phyloP scores from a whole-genome alignment of 2,888 invertebrate genomes.

The Leucozona laternaria region DNA sequence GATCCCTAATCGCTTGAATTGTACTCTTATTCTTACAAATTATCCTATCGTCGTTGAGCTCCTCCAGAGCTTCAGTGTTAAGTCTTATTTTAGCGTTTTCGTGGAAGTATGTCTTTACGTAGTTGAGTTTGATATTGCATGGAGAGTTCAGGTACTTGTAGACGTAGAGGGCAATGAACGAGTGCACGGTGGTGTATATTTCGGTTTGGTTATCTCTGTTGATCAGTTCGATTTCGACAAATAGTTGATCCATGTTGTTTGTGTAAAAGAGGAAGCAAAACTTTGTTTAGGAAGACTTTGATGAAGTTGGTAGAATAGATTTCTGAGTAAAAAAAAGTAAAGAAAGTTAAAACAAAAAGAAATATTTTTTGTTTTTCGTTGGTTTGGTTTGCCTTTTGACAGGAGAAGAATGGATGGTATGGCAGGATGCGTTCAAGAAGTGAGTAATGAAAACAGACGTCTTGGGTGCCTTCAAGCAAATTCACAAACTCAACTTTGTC shows the following conservation, averaged over 20 bases:
- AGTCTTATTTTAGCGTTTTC: slow-evolving; percentile 76
- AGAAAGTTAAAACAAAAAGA: slow-evolving; percentile 58
- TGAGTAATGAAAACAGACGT: no score
- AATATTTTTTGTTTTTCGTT: slow-evolving; percentile 55
- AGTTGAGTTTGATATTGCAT: slow-evolving; percentile 84
- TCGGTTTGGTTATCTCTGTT: slow-evolving; percentile 79
- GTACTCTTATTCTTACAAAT: slow-evolving; percentile 79
- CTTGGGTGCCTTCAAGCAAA: no score
- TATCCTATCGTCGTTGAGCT: slow-evolving; percentile 81
- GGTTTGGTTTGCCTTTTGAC: slow-evolving; percentile 35
- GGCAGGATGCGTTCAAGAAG: slow-evolving; percentile 39
- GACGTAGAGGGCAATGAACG: slow-evolving; percentile 86
- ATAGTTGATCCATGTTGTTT: slow-evolving; percentile 81
- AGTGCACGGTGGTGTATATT: slow-evolving; percentile 86
- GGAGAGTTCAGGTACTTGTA: slow-evolving; percentile 86
- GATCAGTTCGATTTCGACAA: slow-evolving; percentile 81
- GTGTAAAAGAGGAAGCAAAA: neutral
- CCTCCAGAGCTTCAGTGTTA: slow-evolving; percentile 79
- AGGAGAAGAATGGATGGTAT: slow-evolving; percentile 13
- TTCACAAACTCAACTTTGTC: no score
- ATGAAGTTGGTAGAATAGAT: slow-evolving; percentile 29
- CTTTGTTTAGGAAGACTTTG: slow-evolving; percentile 39
- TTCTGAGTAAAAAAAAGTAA: slow-evolving; percentile 36
- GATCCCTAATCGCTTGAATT: slow-evolving; percentile 80
- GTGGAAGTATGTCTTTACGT: slow-evolving; percentile 79